Evolutionary conservation across 2,113 vertebrate species (phyloP), one percentile per base, ranked within the genome.

Genomic region (Electrona antarctica): DNA sequence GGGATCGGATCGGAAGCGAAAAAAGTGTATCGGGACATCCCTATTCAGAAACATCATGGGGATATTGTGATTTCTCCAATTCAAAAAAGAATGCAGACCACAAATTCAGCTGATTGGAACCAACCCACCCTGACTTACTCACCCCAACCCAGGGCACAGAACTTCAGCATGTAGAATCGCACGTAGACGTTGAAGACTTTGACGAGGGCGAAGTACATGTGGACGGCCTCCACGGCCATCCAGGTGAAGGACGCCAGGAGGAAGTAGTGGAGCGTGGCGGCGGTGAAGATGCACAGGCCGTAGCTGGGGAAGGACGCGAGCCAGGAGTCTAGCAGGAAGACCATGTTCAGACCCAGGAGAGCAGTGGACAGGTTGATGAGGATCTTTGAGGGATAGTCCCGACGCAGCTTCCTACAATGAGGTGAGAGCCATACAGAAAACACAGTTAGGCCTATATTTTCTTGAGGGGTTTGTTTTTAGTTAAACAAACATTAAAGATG

Each of bases 171-270:
- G 80, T 96, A 98, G 33, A 92, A 93, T 1, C 91, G 89, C 46
- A 96, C 47, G 12, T 97, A 98, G 76, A 87, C 89, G 59, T 96
- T 97, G 92, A 98, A 97, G 79, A 98, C 95, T 89, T 94, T 96
- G 81, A 98, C 88, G 54, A 98, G 83, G 52, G 93, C 90, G 4
- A 97, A 85, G 85, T 98, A 97, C 92, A 97, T 95, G 79, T 97
- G 94, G 28, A 97, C 68, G 0, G 95, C 94, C 76, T 97, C 95
- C 67, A 98, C 84, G 41, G 92, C 94, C 96, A 98, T 97, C 96
- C 96, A 97, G 0, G 92, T 93, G 86, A 98, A 96, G 29, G 96
- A 93, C 1, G 93, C 93, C 7, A 98, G 76, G 61, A 98, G 84
- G 78, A 95, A 97, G 79, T 95, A 98, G 70, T 97, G 96, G 6